These are phyloP conservation scores for Sphenopsis melanotis DNA, from an alignment of 2,797 vertebrate genomes.

Conservation along the genomic window DNA sequence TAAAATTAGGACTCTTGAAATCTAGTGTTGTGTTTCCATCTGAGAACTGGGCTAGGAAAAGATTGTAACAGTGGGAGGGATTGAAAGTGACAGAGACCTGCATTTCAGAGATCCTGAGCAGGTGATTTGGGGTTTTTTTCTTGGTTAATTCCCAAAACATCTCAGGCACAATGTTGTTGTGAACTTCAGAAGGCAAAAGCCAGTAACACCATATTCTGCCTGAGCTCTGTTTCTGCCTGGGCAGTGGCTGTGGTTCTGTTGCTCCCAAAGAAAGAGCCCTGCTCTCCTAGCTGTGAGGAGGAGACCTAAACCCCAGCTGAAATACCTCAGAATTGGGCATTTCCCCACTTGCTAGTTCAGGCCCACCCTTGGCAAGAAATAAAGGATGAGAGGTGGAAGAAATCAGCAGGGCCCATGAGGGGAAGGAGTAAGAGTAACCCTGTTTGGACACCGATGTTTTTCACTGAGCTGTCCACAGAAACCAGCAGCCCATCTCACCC, in stretches of 20 bases:
- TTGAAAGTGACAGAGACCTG: background rate
- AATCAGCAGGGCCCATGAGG: background rate
- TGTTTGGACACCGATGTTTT: background rate
- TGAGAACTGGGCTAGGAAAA: background rate
- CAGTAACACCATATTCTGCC: background rate
- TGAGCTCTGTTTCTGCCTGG: background rate
- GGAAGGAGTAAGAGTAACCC: background rate
- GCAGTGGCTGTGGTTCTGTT: background rate
- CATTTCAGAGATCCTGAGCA: background rate
- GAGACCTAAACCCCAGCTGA: background rate
- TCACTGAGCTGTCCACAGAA: background rate
- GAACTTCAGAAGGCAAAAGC: background rate
- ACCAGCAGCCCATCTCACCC: background rate
- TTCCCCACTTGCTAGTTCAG: background rate
- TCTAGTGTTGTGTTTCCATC: background rate
- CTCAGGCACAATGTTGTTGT: background rate
- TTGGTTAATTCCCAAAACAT: background rate
- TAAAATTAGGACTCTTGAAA: background rate
- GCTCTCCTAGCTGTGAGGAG: background rate
- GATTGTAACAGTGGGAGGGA: background rate
- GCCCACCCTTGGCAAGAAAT: background rate
- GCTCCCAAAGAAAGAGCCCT: background rate
- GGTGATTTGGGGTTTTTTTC: background rate
- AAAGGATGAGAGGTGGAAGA: background rate
- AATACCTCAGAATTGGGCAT: background rate